Conservation (phyloP, 2,113 vertebrate species). For the Prunella fulvescens region DNA sequence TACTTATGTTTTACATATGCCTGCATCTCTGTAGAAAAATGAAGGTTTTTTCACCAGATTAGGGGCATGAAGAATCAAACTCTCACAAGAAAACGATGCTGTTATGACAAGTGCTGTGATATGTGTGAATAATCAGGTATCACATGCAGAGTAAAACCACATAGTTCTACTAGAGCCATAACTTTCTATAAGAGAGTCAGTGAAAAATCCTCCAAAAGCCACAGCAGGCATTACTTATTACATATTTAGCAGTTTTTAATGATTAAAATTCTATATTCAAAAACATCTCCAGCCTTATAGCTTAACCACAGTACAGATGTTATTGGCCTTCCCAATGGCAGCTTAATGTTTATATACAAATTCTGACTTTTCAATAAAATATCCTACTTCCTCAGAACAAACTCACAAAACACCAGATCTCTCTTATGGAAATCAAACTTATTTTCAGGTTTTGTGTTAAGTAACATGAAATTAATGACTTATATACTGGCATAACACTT, state of each 20-base stretch:
- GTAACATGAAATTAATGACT: not conserved
- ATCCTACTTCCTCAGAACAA: not conserved
- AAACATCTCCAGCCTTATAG: not conserved
- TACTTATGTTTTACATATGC: not conserved
- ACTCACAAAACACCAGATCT: too few relatives aligned
- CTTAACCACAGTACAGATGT: not conserved
- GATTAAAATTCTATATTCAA: not conserved
- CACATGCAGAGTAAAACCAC: not conserved
- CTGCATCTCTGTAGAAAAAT: not conserved
- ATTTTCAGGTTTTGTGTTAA: not conserved
- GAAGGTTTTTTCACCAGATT: not conserved
- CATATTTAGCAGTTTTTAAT: not conserved
- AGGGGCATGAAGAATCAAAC: not conserved
- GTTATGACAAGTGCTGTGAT: not conserved
- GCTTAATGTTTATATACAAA: not conserved
- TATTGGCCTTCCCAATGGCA: not conserved
- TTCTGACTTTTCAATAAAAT: not conserved
- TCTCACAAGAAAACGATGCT: not conserved
- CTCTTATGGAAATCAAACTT: not conserved
- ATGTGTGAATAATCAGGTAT: not conserved
- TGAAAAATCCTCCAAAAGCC: not conserved
- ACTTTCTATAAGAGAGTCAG: not conserved
- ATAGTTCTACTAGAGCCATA: not conserved
- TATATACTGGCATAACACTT: not conserved
- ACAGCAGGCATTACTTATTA: not conserved